Evolutionary conservation across 2,113 vertebrate species (phyloP).

Genomic region (Aptenodytes forsteri): DNA sequence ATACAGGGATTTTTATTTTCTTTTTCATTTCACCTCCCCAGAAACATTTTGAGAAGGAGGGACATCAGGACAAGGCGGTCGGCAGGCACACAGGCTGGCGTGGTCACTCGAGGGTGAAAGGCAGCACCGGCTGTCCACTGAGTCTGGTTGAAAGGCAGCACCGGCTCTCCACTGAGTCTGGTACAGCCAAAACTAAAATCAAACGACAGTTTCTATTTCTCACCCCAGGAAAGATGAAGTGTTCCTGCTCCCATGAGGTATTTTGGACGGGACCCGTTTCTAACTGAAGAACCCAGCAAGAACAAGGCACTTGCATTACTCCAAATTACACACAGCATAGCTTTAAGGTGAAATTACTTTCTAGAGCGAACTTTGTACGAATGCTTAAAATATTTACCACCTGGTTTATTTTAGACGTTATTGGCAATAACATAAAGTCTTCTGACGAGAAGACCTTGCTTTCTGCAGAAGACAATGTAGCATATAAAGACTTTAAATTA

Average conservation of each 20-base stretch:
- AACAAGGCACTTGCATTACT: neutral
- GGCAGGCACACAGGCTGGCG: rapidly evolving
- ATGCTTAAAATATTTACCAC: neutral
- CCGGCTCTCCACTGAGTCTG: neutral
- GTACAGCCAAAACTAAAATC: neutral
- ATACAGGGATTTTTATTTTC: neutral
- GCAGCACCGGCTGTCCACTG: neutral
- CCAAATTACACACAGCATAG: too few species aligned
- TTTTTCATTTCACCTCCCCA: neutral
- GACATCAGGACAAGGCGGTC: neutral
- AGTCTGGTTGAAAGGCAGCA: neutral
- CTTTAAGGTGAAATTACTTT: neutral
- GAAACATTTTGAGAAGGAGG: rapidly evolving
- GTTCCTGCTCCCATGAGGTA: neutral
- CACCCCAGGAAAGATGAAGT: too few species aligned
- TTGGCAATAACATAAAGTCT: neutral
- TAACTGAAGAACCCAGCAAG: neutral
- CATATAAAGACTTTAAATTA: neutral
- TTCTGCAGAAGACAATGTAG: neutral
- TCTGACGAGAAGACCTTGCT: neutral
- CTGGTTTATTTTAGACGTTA: neutral
- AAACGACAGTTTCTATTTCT: neutral
- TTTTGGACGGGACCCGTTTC: neutral
- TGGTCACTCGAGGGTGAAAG: rapidly evolving
- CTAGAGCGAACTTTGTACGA: neutral